Conservation (phyloP, 2,113 vertebrate genomes). For the Heterotilapia buettikoferi region DNA sequence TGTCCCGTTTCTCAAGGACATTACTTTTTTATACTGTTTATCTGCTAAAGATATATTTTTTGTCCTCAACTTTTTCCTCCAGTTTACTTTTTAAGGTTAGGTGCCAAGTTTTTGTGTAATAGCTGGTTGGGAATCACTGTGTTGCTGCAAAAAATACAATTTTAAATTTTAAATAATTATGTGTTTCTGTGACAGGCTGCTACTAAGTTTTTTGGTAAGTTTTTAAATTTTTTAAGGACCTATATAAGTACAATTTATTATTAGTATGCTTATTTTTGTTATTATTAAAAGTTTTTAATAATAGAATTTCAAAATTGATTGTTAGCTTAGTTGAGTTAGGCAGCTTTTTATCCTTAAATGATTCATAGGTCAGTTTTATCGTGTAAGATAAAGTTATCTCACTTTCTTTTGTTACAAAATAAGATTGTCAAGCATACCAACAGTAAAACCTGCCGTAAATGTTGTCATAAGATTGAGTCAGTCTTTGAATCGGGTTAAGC, state of each 20-base stretch:
- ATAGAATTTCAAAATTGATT: neutral
- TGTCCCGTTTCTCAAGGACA: neutral
- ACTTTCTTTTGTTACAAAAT: neutral
- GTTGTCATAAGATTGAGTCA: neutral
- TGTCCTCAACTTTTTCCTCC: neutral
- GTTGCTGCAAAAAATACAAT: neutral
- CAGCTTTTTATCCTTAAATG: neutral
- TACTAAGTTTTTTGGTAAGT: neutral
- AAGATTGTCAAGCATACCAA: neutral
- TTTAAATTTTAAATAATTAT: neutral
- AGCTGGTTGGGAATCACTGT: neutral
- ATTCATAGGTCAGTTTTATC: neutral
- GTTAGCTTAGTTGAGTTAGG: neutral
- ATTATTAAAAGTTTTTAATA: neutral
- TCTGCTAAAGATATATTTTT: neutral
- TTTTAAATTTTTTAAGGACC: neutral
- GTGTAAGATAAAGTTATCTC: neutral
- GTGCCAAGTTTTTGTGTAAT: neutral
- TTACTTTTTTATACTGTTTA: neutral
- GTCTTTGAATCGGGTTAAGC: neutral
- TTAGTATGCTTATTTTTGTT: neutral
- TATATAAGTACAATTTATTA: neutral
- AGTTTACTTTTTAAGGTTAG: neutral
- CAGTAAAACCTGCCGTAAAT: neutral
- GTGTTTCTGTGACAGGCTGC: neutral